phyloP scores from a whole-genome alignment of 2,888 invertebrate genomes.

The Zaprionus lineosus region DNA sequence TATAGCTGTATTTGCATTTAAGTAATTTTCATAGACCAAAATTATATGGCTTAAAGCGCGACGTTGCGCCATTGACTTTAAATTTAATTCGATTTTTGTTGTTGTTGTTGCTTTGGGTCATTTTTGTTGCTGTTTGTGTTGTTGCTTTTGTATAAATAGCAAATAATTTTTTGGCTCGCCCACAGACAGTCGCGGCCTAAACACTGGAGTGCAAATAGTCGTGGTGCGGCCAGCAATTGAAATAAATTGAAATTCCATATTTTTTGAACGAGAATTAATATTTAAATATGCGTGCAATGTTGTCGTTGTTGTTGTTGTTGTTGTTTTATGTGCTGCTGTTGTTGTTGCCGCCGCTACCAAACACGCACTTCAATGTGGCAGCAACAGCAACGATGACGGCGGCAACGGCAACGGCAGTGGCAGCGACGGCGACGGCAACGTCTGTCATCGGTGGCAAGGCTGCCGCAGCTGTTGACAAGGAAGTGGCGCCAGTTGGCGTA shows the following conservation, averaged over 20 bases:
- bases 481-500: constrained; percentile 70
- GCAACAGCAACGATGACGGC: no score
- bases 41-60: constrained; percentile 48
- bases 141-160: constrained; percentile 56
- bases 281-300: constrained; percentile 58
- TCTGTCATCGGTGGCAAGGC: constrained; percentile 32
- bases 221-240: constrained; percentile 35
- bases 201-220: constrained; percentile 35
- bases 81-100: constrained; percentile 26
- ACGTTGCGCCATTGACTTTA: constrained; percentile 15
- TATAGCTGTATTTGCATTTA: constrained; percentile 29
- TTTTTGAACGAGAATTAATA: constrained; percentile 48
- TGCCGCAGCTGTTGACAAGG: constrained; percentile 66
- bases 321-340: constrained; percentile 33
- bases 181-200: constrained; percentile 49
- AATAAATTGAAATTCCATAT: constrained; percentile 54
- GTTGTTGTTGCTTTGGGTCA: no score
- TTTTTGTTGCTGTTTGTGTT: no score
- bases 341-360: constrained; percentile 21
- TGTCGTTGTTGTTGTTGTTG: constrained; percentile 20
- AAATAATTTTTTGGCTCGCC: constrained; percentile 30
- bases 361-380: constrained; percentile 55
- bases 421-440: no score
- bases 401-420: no score
- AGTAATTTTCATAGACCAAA: constrained; percentile 48